phyloP scores from a whole-genome alignment of 2,113 vertebrate species.

The Ranitomeya variabilis region DNA sequence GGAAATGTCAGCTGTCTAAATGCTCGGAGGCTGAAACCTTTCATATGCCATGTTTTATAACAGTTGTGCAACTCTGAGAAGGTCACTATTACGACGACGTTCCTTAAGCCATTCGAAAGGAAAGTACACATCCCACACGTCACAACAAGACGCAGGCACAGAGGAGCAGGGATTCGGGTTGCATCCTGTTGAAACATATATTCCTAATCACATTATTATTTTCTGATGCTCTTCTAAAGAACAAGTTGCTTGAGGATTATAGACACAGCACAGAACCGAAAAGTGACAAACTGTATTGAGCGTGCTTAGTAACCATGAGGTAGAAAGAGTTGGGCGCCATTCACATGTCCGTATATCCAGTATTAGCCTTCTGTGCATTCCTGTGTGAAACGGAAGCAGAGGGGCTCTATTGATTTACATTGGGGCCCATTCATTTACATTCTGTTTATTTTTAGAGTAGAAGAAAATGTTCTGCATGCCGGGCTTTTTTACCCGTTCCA shows the following conservation, averaged over 20 bases:
- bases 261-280: neutral
- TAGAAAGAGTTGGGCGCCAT: neutral
- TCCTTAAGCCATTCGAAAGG: slow-evolving; percentile 22
- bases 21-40: slow-evolving; percentile 27
- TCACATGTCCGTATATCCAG: no score
- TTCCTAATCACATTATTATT: slow-evolving; percentile 11
- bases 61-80: slow-evolving; percentile 43
- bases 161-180: neutral
- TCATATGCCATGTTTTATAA: slow-evolving; percentile 50
- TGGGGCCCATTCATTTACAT: no score
- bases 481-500: no score
- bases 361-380: no score
- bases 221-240: neutral
- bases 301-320: neutral
- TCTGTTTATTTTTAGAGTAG: no score
- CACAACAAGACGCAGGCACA: slow-evolving; percentile 19
- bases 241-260: neutral
- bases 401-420: no score
- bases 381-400: no score
- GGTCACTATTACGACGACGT: slow-evolving; percentile 22
- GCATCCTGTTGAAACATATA: slow-evolving; percentile 12
- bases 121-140: slow-evolving; percentile 33
- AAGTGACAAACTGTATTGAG: neutral
- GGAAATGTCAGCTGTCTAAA: slow-evolving; percentile 47
- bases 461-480: no score